These are phyloP conservation scores for Anguilla japonica DNA, from an alignment of 2,113 vertebrate genomes.

Conservation along the genomic window DNA sequence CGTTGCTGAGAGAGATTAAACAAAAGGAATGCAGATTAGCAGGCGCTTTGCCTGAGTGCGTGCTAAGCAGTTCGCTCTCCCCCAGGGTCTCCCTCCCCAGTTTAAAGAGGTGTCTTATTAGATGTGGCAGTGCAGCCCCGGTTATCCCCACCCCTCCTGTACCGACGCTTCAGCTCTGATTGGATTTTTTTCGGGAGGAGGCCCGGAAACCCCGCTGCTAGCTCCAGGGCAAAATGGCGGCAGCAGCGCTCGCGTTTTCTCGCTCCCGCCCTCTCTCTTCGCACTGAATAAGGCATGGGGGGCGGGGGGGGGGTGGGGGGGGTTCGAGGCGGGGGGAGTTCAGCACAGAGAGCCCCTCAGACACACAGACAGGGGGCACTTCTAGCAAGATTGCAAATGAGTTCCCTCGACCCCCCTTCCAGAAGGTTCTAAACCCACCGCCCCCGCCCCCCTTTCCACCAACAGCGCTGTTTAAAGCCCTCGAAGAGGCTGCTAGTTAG, in stretches of 20 bases:
- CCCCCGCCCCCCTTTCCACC: no score
- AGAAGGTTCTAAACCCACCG: background rate
- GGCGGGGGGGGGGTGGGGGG: no score
- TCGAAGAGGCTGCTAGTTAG: background rate
- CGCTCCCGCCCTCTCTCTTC: background rate
- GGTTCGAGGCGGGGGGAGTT: background rate
- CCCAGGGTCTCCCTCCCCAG: constrained; percentile 27
- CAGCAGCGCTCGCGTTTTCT: background rate
- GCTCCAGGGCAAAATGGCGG: constrained; percentile 2
- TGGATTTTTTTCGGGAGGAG: constrained; percentile 34
- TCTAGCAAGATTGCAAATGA: background rate
- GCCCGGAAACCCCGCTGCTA: constrained; percentile 37
- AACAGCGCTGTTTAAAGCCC: no score
- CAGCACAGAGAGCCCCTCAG: background rate
- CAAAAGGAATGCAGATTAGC: constrained; percentile 49
- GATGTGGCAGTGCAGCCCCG: constrained; percentile 48
- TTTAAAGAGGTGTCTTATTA: constrained; percentile 50
- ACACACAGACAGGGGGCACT: background rate
- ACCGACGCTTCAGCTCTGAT: constrained; percentile 23
- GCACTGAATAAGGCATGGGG: no score
- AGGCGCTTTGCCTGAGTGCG: background rate
- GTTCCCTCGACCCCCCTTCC: background rate
- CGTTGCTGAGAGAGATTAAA: constrained; percentile 41
- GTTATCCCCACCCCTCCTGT: constrained; percentile 45
- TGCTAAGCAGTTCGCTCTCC: constrained; percentile 46